A percentile compares a stretch with the other conserved stretches of the same genome.
These are phyloP conservation scores for Popillia japonica DNA, from an alignment of 1,140 invertebrate species.

Conservation along the genomic window DNA sequence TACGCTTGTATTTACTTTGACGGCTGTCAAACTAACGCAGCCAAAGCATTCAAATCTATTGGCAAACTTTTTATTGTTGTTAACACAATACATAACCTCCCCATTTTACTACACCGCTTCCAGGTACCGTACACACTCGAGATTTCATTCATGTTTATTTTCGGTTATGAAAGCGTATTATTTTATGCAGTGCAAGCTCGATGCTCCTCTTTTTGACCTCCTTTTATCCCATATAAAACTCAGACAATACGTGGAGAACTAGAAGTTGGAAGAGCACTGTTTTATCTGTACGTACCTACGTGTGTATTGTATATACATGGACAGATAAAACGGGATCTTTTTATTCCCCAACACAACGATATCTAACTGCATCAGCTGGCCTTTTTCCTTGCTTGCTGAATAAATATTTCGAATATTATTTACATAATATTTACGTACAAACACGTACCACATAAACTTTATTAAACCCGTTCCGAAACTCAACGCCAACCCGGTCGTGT, in stretches of 20 bases:
- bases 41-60: too few relatives aligned
- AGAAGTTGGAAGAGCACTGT: too few relatives aligned
- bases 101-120: too few relatives aligned
- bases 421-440: slow-evolving; percentile 6
- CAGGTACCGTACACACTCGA: too few relatives aligned
- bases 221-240: neutral
- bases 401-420: slow-evolving; percentile 12
- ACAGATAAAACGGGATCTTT: neutral
- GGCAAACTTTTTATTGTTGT: too few relatives aligned
- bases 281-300: neutral
- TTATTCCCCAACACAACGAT: slow-evolving; percentile 6
- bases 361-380: slow-evolving; percentile 8
- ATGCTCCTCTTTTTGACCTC: neutral
- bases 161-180: neutral
- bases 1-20: too few relatives aligned
- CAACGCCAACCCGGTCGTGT: too few relatives aligned
- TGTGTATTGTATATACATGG: neutral
- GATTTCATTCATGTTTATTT: too few relatives aligned
- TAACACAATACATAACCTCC: too few relatives aligned
- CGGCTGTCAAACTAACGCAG: too few relatives aligned
- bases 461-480: neutral
- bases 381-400: slow-evolving; percentile 4
- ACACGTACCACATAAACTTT: slow-evolving; percentile 10
- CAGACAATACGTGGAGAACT: neutral
- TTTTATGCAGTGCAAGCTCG: neutral